phyloP scores from a whole-genome alignment of 23 tunicate species.

The Ciona savignyi region DNA sequence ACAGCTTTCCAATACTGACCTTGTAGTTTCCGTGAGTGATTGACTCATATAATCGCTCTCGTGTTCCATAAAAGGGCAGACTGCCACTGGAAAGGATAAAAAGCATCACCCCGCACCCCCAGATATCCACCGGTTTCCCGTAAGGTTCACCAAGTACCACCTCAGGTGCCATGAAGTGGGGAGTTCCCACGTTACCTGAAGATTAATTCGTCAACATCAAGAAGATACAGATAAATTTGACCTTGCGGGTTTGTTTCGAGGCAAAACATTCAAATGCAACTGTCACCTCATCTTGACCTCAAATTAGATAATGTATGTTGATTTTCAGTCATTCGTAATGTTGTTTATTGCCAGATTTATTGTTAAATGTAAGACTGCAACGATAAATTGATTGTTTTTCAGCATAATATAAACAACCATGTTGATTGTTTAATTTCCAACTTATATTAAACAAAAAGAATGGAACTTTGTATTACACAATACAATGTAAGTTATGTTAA shows the following conservation, averaged over 20 bases:
- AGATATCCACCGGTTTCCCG: constrained; percentile 95
- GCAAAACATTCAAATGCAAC: too few species aligned
- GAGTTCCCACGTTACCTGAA: constrained; percentile 82
- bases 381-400: too few species aligned
- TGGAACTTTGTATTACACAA: too few species aligned
- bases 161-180: constrained; percentile 98
- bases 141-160: constrained; percentile 66
- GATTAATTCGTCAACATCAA: too few species aligned
- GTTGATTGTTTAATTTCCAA: too few species aligned
- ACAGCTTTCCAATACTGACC: background rate
- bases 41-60: constrained; percentile 55
- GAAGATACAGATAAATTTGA: background rate
- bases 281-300: too few species aligned
- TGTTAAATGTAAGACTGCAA: too few species aligned
- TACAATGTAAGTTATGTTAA: too few species aligned
- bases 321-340: background rate
- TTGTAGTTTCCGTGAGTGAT: constrained; percentile 38
- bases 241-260: too few species aligned
- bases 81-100: constrained; percentile 84
- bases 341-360: background rate
- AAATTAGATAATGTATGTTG: background rate
- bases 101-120: constrained; percentile 99
- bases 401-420: too few species aligned
- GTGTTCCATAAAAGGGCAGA: constrained; percentile 83
- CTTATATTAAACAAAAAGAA: too few species aligned